A percentile compares a stretch with the other conserved stretches of the same genome.
Evolutionary conservation across 2,797 vertebrate genomes (phyloP).

Genomic region (Periparus ater): DNA sequence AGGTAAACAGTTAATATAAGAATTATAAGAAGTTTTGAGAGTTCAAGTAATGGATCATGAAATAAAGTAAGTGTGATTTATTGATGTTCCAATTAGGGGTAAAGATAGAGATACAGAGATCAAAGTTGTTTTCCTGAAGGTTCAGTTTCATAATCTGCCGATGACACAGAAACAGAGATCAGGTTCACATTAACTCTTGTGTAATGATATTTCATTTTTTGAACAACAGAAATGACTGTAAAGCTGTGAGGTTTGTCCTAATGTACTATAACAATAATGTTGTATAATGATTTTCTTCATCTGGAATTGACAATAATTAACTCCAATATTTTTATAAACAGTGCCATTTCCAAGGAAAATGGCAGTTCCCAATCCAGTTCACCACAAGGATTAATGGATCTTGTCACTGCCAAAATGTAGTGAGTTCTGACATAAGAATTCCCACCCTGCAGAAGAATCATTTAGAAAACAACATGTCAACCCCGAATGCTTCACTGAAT

Average conservation of each 20-base stretch:
- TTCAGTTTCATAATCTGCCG: neutral
- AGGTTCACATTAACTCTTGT: neutral
- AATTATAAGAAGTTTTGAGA: neutral
- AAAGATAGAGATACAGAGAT: neutral
- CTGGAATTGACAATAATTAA: no score
- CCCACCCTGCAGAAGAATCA: no score
- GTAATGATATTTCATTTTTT: neutral
- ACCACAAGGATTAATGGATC: no score
- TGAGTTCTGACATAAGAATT: no score
- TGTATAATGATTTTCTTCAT: no score
- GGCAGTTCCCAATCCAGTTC: no score
- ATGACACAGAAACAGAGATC: neutral
- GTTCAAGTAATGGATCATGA: neutral
- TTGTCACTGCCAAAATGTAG: no score
- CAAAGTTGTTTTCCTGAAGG: neutral
- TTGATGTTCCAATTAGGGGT: neutral
- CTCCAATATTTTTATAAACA: no score
- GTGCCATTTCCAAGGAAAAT: no score
- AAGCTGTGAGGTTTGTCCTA: no score
- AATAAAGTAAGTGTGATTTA: neutral
- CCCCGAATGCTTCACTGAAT: neutral
- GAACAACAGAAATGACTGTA: neutral
- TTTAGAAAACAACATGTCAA: neutral
- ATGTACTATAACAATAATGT: no score
- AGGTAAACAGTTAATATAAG: neutral